These are phyloP conservation scores for Tortricodes alternella DNA, from an alignment of 2,888 invertebrate species.

Conservation along the genomic window DNA sequence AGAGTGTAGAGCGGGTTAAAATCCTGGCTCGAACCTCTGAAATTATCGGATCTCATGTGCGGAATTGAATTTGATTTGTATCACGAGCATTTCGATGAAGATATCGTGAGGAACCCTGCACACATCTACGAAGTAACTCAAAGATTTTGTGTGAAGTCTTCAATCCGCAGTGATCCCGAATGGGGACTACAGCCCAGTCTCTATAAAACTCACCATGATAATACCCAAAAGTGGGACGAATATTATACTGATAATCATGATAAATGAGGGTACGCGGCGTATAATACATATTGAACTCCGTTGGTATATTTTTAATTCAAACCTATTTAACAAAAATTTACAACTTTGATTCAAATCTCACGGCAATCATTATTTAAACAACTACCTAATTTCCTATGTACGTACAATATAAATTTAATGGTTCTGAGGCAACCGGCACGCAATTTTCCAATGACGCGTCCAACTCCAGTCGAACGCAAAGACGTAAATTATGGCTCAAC, in stretches of 20 bases:
- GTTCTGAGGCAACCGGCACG: constrained; percentile 69
- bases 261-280: not conserved
- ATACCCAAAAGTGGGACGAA: too few relatives aligned
- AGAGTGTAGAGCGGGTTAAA: too few relatives aligned
- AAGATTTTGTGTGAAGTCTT: too few relatives aligned
- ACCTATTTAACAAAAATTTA: constrained; percentile 55
- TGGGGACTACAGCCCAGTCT: too few relatives aligned
- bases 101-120: too few relatives aligned
- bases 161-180: too few relatives aligned
- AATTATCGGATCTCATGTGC: too few relatives aligned
- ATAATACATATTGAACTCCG: constrained; percentile 35
- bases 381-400: constrained; percentile 75
- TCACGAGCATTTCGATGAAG: too few relatives aligned
- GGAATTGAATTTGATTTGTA: too few relatives aligned
- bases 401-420: constrained; percentile 74
- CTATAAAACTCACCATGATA: too few relatives aligned
- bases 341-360: constrained; percentile 61
- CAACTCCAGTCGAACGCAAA: constrained; percentile 63
- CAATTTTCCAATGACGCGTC: constrained; percentile 74
- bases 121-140: too few relatives aligned
- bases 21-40: too few relatives aligned
- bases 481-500: constrained; percentile 78
- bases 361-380: constrained; percentile 70
- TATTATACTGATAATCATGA: not conserved
- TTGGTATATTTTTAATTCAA: constrained; percentile 40